Conservation (phyloP, 2,113 vertebrate species). For the Cyphomyrus plagiostoma region DNA sequence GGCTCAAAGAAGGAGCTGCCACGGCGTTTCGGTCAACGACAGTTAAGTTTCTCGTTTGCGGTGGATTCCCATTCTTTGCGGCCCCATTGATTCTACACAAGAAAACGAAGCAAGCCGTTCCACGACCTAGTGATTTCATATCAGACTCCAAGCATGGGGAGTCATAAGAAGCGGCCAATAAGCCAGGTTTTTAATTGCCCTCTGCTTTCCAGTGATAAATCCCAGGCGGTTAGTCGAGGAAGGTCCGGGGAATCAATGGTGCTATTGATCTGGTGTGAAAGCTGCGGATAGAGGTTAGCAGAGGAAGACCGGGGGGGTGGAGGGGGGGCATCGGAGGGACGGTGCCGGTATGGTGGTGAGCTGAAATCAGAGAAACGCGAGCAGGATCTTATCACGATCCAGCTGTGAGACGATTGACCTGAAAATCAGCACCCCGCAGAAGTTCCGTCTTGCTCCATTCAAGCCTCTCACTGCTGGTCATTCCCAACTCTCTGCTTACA, state of each 20-base stretch:
- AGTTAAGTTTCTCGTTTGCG: not conserved
- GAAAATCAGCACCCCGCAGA: conserved; percentile 22
- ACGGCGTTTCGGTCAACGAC: not conserved
- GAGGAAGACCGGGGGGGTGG: conserved; percentile 3
- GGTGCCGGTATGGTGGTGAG: not conserved
- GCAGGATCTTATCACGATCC: conserved; percentile 30
- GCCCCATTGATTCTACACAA: not conserved
- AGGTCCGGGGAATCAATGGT: conserved; percentile 25
- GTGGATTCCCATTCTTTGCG: not conserved
- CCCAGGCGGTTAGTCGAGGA: conserved; percentile 25
- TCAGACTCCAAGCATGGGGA: not conserved
- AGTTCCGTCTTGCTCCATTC: conserved; percentile 27
- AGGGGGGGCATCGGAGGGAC: not conserved
- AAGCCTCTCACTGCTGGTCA: not conserved
- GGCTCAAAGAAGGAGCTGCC: not conserved
- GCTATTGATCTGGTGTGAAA: conserved; percentile 24
- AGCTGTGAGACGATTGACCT: conserved; percentile 38
- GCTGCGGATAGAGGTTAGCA: not conserved
- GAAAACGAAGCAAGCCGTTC: not conserved
- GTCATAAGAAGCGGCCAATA: not conserved
- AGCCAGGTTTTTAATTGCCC: conserved; percentile 22
- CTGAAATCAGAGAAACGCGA: conserved; percentile 14
- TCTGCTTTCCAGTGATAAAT: conserved; percentile 32
- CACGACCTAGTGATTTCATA: not conserved
- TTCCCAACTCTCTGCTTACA: not conserved